Evolutionary conservation across 2,113 vertebrate species (phyloP).

Genomic region (Syngnathoides biaculeatus): DNA sequence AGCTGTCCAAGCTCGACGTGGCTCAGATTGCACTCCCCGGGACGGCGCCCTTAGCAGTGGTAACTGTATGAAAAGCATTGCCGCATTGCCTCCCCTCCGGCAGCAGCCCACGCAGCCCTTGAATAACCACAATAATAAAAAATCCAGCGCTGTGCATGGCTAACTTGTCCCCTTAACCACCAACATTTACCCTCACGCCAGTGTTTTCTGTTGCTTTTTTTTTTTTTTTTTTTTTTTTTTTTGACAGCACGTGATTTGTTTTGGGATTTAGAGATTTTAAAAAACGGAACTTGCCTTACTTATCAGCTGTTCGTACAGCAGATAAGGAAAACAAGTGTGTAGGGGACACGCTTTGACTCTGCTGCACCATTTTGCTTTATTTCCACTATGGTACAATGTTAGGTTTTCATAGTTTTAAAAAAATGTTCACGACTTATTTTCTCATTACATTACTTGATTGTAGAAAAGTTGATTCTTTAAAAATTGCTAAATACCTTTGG

Average conservation of each 20-base stretch:
- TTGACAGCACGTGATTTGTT: slow-evolving; percentile 9
- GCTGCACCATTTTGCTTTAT: slow-evolving; percentile 43
- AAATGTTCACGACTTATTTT: background rate
- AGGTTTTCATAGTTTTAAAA: too few species aligned
- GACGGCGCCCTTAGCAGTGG: slow-evolving; percentile 49
- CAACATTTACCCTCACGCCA: slow-evolving; percentile 13
- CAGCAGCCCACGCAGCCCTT: slow-evolving; percentile 33
- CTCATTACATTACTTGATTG: too few species aligned
- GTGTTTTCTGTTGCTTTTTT: slow-evolving; percentile 44
- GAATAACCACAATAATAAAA: background rate
- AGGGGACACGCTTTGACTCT: slow-evolving; percentile 16
- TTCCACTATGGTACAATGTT: background rate
- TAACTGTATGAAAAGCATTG: slow-evolving; percentile 56
- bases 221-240: slow-evolving; percentile 41
- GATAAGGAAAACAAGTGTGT: slow-evolving; percentile 33
- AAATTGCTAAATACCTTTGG: too few species aligned
- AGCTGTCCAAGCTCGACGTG: slow-evolving; percentile 22
- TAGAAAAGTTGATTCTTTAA: too few species aligned
- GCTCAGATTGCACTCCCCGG: slow-evolving; percentile 42
- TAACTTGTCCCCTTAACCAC: slow-evolving; percentile 42
- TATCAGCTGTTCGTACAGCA: slow-evolving; percentile 37
- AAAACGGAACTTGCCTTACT: slow-evolving; percentile 22
- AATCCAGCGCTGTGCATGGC: slow-evolving; percentile 57
- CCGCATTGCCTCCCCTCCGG: slow-evolving; percentile 35
- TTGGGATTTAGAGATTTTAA: slow-evolving; percentile 20